Evolutionary conservation across 2,888 invertebrate species (phyloP), one percentile per base, ranked within the genome.

Genomic region (Tolmerus cingulatus): DNA sequence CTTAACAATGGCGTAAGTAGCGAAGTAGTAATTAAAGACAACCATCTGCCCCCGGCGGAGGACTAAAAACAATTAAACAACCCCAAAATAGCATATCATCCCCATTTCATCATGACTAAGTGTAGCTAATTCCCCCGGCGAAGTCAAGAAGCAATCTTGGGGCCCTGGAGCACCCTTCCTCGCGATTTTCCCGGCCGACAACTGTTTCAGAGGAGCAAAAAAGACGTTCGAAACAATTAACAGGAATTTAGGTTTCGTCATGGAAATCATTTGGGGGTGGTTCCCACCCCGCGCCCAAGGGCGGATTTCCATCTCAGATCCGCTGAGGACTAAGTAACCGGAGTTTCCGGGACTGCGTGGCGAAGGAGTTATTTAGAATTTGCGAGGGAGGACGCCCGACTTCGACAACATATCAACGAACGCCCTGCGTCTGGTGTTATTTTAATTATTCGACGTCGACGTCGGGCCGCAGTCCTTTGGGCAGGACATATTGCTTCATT

Each of bases 21-120:
- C 82, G 82, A 12, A 74, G 19, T 74, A 74, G 85, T 46, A 85
- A 85, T 85, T 85, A 85, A 85, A 85, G 74, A 27, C 74, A 74
- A 74, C 74, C 66, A 74, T 85, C 85, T 46, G 23, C 43, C 51
- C 16, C 51, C 16, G 46, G n/a, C 16, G 46, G 79, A 82, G 57
- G 43, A 37, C 46, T 46, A 74, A 86, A 88, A 88, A 87, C 88
- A 89, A 89, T 89, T 89, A 89, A 88, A 87, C 87, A 88, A 88
- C 88, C 88, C 89, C 87, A 87, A 89, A 89, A 89, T 88, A 76
- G 89, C 90, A 88, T 89, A 89, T 89, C 89, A 90, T 90, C 87
- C 82, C 88, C 89, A 89, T 89, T 89, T 90, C 89, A 89, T 89
- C 89, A 90, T 90, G 89, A 90, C 90, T 89, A 89, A 90, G 89